Base-by-base conservation (phyloP, 2,888 invertebrate species). In the Trachelus stipa region DNA sequence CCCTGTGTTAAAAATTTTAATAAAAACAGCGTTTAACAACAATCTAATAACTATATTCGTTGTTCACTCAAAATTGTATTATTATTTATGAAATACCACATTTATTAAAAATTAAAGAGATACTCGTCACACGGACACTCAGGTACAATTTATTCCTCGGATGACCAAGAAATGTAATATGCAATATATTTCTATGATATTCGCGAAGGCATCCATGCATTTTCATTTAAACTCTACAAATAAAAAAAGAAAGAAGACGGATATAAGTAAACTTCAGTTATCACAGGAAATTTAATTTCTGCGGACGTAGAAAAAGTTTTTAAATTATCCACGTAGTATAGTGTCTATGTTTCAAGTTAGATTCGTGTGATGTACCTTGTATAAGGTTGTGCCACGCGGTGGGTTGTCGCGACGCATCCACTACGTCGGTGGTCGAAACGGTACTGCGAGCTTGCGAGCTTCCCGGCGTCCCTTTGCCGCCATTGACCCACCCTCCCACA, bases 341-440 rank as follows among this genome's bases (percentile, higher is more conserved):
- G 56, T 9, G 23, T 56, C 56, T 56, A 56, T 56, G 23, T 23
- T 56, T 56, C 2, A 56, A 56, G 9, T 56, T 56, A 56, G 2
- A 56, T 56, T 23, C 23, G 56, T 56, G 56, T 2, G 56, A 12
- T 34, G 31, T 71, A 71, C 71, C 71, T 71, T 34, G 31, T 74
- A 74, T 30, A 74, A 74, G 68, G 30, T 68, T 34, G 75, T 31
- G 68, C 75, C 75, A 68, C 75, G 75, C 75, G 73, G 75, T 71
- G 74, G 76, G 73, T 77, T 80, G 78, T 77, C 80, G 79, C 77
- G 82, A 83, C 82, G 82, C 81, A 74, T 83, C 76, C 78, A 81
- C 84, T 84, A 80, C 87, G 87, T 83, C 87, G 87, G 84, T 86
- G 86, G 88, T 88, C 89, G 87, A 88, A 88, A 87, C 87, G 88